A percentile compares a stretch with the other conserved stretches of the same genome.
Evolutionary conservation across 2,888 invertebrate genomes (phyloP).

Genomic region (Drosophila monieri): DNA sequence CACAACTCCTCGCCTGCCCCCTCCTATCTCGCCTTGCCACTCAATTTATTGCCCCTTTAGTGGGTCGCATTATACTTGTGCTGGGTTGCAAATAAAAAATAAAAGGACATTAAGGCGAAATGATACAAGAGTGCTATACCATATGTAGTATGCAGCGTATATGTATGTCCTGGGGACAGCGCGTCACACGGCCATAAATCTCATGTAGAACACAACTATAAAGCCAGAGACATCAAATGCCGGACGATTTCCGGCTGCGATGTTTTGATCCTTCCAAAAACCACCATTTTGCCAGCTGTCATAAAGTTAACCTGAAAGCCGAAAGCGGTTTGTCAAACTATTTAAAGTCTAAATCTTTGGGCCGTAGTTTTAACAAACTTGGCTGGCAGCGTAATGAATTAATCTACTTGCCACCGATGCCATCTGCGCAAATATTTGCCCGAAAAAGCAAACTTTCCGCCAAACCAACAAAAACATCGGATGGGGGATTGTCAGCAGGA

Average conservation of each 20-base stretch:
- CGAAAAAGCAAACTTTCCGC: conserved; percentile 18
- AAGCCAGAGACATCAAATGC: conserved; percentile 25
- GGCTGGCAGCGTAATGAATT: conserved; percentile 41
- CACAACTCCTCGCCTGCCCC: background rate
- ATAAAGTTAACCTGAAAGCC: conserved; percentile 30
- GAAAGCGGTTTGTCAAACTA: conserved; percentile 36
- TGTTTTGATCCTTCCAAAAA: conserved; percentile 7
- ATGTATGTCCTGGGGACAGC: conserved; percentile 19
- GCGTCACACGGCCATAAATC: conserved; percentile 27
- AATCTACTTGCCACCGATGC: conserved; percentile 43
- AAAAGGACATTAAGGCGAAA: conserved; percentile 30
- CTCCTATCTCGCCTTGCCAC: background rate
- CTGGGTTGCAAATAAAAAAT: conserved; percentile 23
- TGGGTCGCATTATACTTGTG: conserved; percentile 29
- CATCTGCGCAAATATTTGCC: conserved; percentile 39
- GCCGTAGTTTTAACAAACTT: conserved; percentile 33
- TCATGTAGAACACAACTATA: conserved; percentile 13
- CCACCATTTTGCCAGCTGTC: conserved; percentile 19
- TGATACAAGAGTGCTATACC: conserved; percentile 8
- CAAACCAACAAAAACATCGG: conserved; percentile 2
- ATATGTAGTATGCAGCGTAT: background rate
- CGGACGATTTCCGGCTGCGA: background rate
- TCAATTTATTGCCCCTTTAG: conserved; percentile 35
- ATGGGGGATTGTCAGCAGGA: background rate
- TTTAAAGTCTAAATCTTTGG: conserved; percentile 19